phyloP scores from a whole-genome alignment of 2,797 vertebrate species.

The Carapus acus region DNA sequence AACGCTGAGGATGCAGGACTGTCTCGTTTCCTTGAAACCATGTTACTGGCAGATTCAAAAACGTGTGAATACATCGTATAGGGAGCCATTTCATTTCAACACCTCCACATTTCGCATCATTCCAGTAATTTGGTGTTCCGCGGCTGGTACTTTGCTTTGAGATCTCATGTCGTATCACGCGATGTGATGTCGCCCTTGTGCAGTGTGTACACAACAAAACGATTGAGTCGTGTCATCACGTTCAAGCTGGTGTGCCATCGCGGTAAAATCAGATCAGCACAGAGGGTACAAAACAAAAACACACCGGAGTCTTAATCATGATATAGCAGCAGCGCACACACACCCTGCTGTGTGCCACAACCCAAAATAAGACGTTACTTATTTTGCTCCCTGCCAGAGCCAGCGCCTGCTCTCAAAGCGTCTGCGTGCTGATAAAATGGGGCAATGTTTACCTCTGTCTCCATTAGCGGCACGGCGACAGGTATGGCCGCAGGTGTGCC shows the following conservation, averaged over 20 bases:
- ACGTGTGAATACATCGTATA: conserved; percentile 5
- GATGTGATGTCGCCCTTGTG: conserved; percentile 29
- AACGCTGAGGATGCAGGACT: conserved; percentile 1
- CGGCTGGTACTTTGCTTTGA: conserved; percentile 36
- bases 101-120: conserved; percentile 1
- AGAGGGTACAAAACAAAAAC: conserved; percentile 4
- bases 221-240: too few relatives aligned
- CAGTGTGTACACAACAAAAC: conserved; percentile 12
- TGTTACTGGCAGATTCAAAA: too few relatives aligned
- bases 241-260: too few relatives aligned
- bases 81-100: conserved; percentile 18
- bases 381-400: neutral
- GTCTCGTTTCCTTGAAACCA: too few relatives aligned
- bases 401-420: neutral
- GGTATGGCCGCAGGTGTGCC: conserved; percentile 42
- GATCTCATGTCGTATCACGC: conserved; percentile 35
- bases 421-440: neutral
- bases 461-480: conserved; percentile 43
- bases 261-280: too few relatives aligned
- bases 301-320: too few relatives aligned
- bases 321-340: too few relatives aligned
- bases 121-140: conserved; percentile 23
- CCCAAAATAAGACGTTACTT: neutral
- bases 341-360: too few relatives aligned
- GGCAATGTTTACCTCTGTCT: conserved; percentile 50